Evolutionary conservation across 2,113 vertebrate species (phyloP).

Genomic region (Xenopus borealis): DNA sequence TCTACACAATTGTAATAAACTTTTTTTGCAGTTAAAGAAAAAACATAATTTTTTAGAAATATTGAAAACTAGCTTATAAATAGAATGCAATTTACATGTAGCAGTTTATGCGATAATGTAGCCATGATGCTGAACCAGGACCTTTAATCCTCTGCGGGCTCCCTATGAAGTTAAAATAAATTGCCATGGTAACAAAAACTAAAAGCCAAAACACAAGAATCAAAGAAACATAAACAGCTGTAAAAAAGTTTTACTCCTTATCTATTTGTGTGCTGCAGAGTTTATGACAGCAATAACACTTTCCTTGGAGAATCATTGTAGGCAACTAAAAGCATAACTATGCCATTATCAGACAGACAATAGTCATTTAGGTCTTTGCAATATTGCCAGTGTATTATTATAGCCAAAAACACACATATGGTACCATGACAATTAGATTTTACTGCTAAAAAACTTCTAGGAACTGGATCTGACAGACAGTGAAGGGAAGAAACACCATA

Average conservation of each 20-base stretch:
- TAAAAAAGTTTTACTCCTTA: slow-evolving; percentile 27
- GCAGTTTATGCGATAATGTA: slow-evolving; percentile 10
- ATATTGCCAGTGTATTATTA: slow-evolving; percentile 24
- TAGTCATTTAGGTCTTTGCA: slow-evolving; percentile 32
- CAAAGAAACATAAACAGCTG: slow-evolving; percentile 20
- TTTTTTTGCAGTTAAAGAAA: no score
- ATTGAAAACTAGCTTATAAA: no score
- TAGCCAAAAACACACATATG: slow-evolving; percentile 26
- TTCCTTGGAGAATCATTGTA: slow-evolving; percentile 36
- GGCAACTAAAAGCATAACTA: slow-evolving; percentile 14
- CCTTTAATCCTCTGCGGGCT: slow-evolving; percentile 18
- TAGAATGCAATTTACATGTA: neutral
- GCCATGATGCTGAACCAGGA: slow-evolving; percentile 7
- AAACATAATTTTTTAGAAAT: no score
- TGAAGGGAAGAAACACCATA: no score
- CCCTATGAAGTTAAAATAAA: neutral
- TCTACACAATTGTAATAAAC: no score
- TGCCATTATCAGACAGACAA: slow-evolving; percentile 36
- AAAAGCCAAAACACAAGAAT: slow-evolving; percentile 32
- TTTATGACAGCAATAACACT: slow-evolving; percentile 44
- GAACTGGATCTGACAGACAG: no score
- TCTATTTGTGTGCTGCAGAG: slow-evolving; percentile 38
- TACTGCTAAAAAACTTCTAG: no score
- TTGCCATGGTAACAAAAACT: slow-evolving; percentile 3
- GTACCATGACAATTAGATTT: neutral